Evolutionary conservation across 1,140 invertebrate genomes (phyloP).

Genomic region (Amyelois transitella): DNA sequence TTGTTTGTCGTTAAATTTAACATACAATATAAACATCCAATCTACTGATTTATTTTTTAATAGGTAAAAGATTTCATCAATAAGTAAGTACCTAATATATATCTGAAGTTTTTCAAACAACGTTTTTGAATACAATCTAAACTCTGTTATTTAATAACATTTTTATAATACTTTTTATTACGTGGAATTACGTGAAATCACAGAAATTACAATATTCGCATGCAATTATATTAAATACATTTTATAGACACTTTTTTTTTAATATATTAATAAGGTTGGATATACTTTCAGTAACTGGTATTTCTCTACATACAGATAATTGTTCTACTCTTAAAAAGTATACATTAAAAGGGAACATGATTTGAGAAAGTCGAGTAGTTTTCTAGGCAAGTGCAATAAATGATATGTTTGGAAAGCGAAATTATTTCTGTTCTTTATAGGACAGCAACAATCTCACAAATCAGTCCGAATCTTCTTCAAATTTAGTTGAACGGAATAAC

Average conservation of each 20-base stretch:
- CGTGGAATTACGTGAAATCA: not conserved
- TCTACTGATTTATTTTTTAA: slow-evolving; percentile 2
- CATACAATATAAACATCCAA: slow-evolving; percentile 1
- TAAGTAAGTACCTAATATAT: not conserved
- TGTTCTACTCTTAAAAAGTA: too few species aligned
- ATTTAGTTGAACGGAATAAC: not conserved
- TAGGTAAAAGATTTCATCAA: not conserved
- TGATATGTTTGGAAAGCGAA: too few species aligned
- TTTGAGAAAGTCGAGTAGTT: too few species aligned
- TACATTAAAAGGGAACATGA: too few species aligned
- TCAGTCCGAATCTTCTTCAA: slow-evolving; percentile 1
- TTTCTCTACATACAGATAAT: too few species aligned
- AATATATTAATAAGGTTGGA: too few species aligned
- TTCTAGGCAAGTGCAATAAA: too few species aligned
- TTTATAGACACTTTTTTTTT: too few species aligned
- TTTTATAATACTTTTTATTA: not conserved
- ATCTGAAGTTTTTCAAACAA: not conserved
- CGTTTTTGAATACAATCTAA: not conserved
- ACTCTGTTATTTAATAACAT: not conserved
- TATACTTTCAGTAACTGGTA: too few species aligned
- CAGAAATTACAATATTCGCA: too few species aligned
- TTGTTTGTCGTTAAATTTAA: not conserved
- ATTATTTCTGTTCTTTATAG: too few species aligned
- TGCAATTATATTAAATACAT: too few species aligned
- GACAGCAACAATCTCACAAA: not conserved